phyloP scores from a whole-genome alignment of 2,797 vertebrate species.

The Spinus pinus region DNA sequence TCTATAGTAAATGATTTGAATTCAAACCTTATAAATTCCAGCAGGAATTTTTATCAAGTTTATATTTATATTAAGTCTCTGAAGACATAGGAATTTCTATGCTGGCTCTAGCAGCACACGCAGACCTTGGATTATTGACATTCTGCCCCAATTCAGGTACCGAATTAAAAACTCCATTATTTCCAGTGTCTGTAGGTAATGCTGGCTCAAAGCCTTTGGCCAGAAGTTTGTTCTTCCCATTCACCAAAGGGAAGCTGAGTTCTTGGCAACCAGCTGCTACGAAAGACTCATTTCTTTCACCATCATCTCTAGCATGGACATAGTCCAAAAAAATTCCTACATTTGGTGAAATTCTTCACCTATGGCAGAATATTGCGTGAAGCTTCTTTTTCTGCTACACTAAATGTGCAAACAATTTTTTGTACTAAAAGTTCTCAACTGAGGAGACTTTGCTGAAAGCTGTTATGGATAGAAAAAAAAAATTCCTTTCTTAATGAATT shows the following conservation, averaged over 20 bases:
- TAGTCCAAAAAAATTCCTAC: not conserved
- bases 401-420: not conserved
- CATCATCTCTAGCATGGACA: not conserved
- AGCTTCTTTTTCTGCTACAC: not conserved
- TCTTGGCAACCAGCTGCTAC: not conserved
- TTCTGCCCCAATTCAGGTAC: not conserved
- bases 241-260: not conserved
- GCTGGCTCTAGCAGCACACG: not conserved
- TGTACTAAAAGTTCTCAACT: not conserved
- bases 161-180: not conserved
- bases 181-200: not conserved
- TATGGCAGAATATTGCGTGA: not conserved
- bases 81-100: not conserved
- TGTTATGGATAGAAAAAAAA: not conserved
- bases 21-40: not conserved
- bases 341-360: not conserved
- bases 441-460: not conserved
- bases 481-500: slow-evolving; percentile 5
- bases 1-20: not conserved
- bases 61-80: not conserved
- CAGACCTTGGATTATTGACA: not conserved
- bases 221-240: not conserved
- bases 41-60: not conserved
- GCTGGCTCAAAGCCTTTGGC: not conserved
- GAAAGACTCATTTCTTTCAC: not conserved